These are phyloP conservation scores for Penaeus indicus DNA, from an alignment of 1,140 invertebrate species.

Conservation along the genomic window DNA sequence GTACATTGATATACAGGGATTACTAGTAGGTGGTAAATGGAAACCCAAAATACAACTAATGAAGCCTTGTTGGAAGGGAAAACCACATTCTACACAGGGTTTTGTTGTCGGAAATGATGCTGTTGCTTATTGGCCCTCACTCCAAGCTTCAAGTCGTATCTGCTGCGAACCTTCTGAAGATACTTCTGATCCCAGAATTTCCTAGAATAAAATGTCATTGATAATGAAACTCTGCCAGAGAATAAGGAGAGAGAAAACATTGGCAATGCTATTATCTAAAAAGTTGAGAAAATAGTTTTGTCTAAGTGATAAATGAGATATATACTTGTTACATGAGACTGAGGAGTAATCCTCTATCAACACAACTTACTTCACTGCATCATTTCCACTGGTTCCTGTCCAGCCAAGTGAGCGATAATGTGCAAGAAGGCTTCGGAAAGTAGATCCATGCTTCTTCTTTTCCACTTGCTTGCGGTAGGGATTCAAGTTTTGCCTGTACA, in stretches of 20 bases:
- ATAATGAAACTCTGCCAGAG: constrained; percentile 66
- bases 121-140: constrained; percentile 89
- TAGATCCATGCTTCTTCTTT: constrained; percentile 67
- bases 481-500: constrained; percentile 84
- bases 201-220: constrained; percentile 72
- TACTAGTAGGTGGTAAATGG: too few relatives aligned
- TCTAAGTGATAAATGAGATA: too few relatives aligned
- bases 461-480: constrained; percentile 73
- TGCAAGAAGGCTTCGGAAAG: constrained; percentile 75
- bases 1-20: too few relatives aligned
- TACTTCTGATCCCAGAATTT: constrained; percentile 87
- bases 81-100: constrained; percentile 77
- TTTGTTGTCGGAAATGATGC: constrained; percentile 84
- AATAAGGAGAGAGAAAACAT: neutral
- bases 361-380: constrained; percentile 69
- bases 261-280: too few relatives aligned
- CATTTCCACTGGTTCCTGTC: constrained; percentile 80
- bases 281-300: too few relatives aligned
- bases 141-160: constrained; percentile 82
- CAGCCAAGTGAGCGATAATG: constrained; percentile 90
- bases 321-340: neutral
- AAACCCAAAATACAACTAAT: too few relatives aligned
- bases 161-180: constrained; percentile 85
- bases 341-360: neutral
- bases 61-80: too few relatives aligned